Evolutionary conservation across 2,888 invertebrate species (phyloP), one percentile per base, ranked within the genome.

Genomic region (Stegana nigrithorax): DNA sequence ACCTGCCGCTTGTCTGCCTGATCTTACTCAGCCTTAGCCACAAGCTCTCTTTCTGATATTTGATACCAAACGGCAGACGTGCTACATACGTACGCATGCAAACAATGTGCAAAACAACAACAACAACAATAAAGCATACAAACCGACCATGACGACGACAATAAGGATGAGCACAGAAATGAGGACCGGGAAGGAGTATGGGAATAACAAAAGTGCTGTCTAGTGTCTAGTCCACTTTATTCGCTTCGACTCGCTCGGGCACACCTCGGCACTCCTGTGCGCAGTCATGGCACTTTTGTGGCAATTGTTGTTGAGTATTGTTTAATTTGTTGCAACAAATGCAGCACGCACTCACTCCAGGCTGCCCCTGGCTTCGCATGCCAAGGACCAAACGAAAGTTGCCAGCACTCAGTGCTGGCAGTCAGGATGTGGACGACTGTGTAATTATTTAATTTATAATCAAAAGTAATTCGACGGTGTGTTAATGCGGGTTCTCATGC

Each of bases 311-410:
- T 32, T 55, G 53, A 55, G 25, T 21, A 19, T 42, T 44, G 57
- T 57, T 57, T 57, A 57, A 57, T 42, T 39, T 25, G 57, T 57
- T 57, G 57, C 44, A 42, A 14, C 26, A 57, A 42, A 8, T 27
- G 51, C 26, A 5, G 21, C 23, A 56, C 36, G 12, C 19, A 19
- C n/a, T 12, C 4, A 10, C 14, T 56, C 42, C 55, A n/a, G 25
- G 39, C 36, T 21, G 21, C 51, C 29, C 51, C 14, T 27, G 27
- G 19, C 36, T 23, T 60, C 17, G 26, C 39, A 23, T 53, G 23
- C n/a, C 17, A 25, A 14, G 17, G 47, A 59, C 59, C 51, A 29
- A 59, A 39, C 59, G 56, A 59, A 63, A 63, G 60, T 63, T 59
- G 39, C 39, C 39, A 14, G 12, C n/a, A n/a, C 10, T 0, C 36